Conservation (phyloP, 2,113 vertebrate genomes). For the Enhydra lutris region DNA sequence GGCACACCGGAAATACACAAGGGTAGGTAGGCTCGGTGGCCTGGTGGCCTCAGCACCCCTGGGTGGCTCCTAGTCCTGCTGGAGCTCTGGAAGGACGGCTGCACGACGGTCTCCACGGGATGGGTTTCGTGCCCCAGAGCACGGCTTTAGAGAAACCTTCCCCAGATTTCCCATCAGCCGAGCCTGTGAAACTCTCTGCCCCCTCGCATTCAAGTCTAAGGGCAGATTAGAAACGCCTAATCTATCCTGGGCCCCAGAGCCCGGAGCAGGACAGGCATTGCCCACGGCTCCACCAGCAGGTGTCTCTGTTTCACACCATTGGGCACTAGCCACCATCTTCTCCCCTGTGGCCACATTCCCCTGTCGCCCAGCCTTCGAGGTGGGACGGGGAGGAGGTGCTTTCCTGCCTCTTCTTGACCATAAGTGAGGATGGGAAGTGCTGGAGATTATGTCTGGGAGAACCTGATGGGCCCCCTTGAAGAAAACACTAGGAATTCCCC, state of each 20-base stretch:
- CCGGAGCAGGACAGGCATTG: background rate
- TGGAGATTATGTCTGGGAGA: background rate
- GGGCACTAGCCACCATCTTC: background rate
- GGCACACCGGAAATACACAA: rapidly evolving
- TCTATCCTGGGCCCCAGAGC: background rate
- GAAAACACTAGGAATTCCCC: rapidly evolving
- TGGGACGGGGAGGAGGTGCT: rapidly evolving
- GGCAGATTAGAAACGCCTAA: background rate
- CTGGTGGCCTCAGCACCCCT: background rate
- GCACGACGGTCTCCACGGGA: rapidly evolving
- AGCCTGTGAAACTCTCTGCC: rapidly evolving
- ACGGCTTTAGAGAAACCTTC: background rate
- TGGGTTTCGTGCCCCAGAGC: background rate
- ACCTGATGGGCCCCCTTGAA: rapidly evolving
- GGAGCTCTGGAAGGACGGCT: rapidly evolving
- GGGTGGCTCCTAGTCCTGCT: background rate
- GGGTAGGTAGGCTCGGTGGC: background rate
- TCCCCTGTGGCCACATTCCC: background rate
- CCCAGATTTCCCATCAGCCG: background rate
- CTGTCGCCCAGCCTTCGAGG: rapidly evolving
- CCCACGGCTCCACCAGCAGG: slow-evolving; percentile 73
- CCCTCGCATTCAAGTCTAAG: background rate
- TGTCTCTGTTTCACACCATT: slow-evolving; percentile 77
- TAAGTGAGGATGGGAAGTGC: no score
- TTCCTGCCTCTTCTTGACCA: background rate